Base-by-base conservation (phyloP, 2,888 invertebrate genomes). In the Acronicta leporina region DNA sequence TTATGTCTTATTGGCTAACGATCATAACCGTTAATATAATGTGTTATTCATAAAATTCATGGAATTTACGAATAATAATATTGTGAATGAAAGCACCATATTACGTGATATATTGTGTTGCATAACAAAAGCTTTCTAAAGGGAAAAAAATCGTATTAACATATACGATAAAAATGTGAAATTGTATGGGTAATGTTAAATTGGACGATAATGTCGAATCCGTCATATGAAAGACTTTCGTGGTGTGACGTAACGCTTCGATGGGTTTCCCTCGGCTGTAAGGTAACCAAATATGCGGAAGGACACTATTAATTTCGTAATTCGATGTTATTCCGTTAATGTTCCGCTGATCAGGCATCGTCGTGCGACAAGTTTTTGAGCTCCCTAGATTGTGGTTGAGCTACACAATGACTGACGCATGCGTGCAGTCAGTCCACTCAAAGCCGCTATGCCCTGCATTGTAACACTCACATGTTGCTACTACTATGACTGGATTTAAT, bases 161-260 rank as follows among this genome's bases (percentile, higher is more conserved):
- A n/a, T 58, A 49, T 63, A 56, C 63, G 64, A 69, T 60, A 61
- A 69, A 72, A 62, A 77, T 63, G 61, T 64, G 63, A 75, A 77
- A 77, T 67, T 70, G 42, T 68, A 51, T 48, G 46, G 43, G 65
- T 49, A 64, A 38, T 35, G 41, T 48, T 60, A 75, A 73, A 76
- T 73, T 71, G 53, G 61, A 50, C 48, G 58, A 44, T 60, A 76
- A 64, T 63, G 46, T 44, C 35, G 56, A 67, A 69, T 66, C 20
- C 48, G 59, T 72, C 67, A 62, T 61, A 64, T 15, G 72, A 76
- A 68, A 76, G 68, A 9, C 63, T 77, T 72, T 77, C 51, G 58
- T 56, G 46, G 11, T 27, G 15, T 75, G 64, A 67, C 56, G 68
- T 16, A 70, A 67, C 25, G 41, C 38, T 25, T 10, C 40, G 30